Percentiles rank a stretch among this genome's conserved stretches.
Evolutionary conservation across 2,888 invertebrate species (phyloP).

Genomic region (Heterodera filipjevi): DNA sequence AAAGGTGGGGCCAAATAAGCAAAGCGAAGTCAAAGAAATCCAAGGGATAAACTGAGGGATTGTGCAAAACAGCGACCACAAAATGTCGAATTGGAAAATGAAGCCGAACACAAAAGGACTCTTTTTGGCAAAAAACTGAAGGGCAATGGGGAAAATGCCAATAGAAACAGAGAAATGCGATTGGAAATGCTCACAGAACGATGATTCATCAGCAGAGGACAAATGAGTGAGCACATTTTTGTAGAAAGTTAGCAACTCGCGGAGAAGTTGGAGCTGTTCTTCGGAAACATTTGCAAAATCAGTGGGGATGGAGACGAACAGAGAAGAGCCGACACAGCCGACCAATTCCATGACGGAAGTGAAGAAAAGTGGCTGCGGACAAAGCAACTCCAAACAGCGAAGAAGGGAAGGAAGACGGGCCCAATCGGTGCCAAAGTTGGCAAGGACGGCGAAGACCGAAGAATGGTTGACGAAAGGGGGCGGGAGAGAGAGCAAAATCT

Average conservation of each 20-base stretch:
- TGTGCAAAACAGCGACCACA: background rate
- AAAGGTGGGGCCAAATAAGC: background rate
- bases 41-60: background rate
- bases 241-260: slow-evolving; percentile 2
- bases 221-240: background rate
- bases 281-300: background rate
- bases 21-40: background rate
- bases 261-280: background rate
- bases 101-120: background rate
- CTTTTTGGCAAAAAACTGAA: background rate
- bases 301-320: background rate
- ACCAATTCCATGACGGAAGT: background rate
- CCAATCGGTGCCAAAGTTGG: background rate
- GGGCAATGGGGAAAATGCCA: background rate
- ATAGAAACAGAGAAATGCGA: background rate
- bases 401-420: background rate
- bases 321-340: background rate
- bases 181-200: background rate
- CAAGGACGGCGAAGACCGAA: background rate
- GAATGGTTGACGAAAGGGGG: background rate
- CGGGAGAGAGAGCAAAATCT: background rate
- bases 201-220: background rate
- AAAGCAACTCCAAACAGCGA: background rate
- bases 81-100: background rate
- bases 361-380: background rate